A percentile compares a stretch with the other conserved stretches of the same genome.
phyloP scores from a whole-genome alignment of 30 jellyfish, hydroid and myxozoan species.

The Aurelia sp. region DNA sequence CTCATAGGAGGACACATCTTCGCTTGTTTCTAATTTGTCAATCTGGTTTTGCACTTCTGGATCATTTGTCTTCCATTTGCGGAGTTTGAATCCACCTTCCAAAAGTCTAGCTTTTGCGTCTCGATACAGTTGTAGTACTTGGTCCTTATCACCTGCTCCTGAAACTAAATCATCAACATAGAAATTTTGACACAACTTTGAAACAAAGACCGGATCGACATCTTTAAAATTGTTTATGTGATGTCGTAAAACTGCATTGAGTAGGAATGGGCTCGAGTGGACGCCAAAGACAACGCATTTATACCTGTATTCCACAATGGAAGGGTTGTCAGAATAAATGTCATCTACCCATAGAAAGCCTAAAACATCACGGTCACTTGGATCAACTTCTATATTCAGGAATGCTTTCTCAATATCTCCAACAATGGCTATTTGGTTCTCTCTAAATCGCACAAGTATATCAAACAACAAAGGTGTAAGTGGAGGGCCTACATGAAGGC shows the following conservation, averaged over 20 bases:
- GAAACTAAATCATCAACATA: no score
- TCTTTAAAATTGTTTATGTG: no score
- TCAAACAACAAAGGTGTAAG: slow-evolving; percentile 41
- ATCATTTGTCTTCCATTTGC: no score
- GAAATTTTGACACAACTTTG: no score
- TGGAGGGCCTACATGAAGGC: slow-evolving; percentile 60
- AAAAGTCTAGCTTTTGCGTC: no score
- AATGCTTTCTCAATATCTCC: slow-evolving; percentile 58
- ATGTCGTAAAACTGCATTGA: no score
- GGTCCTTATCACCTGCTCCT: no score
- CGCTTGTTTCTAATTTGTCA: not conserved
- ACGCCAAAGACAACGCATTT: slow-evolving; percentile 16
- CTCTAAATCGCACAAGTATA: slow-evolving; percentile 38
- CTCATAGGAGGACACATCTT: not conserved
- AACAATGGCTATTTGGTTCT: not conserved
- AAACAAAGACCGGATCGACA: no score
- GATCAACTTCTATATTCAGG: slow-evolving; percentile 12
- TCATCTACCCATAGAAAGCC: slow-evolving; percentile 2
- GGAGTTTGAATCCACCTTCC: no score
- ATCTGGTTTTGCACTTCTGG: no score
- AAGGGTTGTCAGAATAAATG: not conserved
- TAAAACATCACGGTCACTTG: slow-evolving; percentile 41
- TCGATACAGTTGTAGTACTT: no score
- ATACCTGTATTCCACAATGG: not conserved
- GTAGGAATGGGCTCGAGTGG: no score